Base-by-base conservation (phyloP, 2,113 vertebrate genomes). In the Recurvirostra avosetta region DNA sequence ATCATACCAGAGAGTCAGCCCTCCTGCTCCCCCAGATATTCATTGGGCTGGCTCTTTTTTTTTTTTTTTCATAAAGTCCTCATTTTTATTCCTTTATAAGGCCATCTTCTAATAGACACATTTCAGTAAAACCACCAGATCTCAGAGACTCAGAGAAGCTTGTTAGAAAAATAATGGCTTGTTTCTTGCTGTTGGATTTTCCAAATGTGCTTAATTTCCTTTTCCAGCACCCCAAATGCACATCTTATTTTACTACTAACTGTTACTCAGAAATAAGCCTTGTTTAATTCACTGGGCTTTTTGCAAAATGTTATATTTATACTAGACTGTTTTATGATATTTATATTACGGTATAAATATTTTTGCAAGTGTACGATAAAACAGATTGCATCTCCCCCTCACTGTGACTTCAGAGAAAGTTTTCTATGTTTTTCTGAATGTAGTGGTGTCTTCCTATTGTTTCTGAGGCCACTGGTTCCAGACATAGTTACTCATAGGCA, bases 271-370 rank as follows among this genome's bases (percentile, higher is more conserved):
- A 97, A 96, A 88, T 43, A 22, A 81, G 70, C 43, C 90, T 86
- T 89, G 16, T 87, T 97, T 87, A 88, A 96, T 88, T 92, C 88
- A 74, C 36, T 50, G 75, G 56, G 12, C 7, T 58, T 92, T 95
- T 91, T 59, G 63, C 49, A 95, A 85, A 82, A 47, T 83, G 41
- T 66, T 97, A 62, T 91, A 85, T 82, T 95, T 89, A 67, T 80
- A 68, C 56, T 68, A 88, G 76, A 71, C 38, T 94, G 40, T 84
- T 96, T 97, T 66, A 88, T 63, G 49, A 74, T 90, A 92, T 94
- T 95, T 96, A 78, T 71, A 76, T 20, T 67, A 82, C 65, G 59
- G 23, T 62, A 86, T 96, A 92, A 97, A 96, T 96, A 87, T 71
- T 86, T 96, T 97, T 91, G 71, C 72, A 81, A 85, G 56, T 73